These are phyloP conservation scores for Amphiprion clarkii DNA, from an alignment of 2,797 vertebrate genomes.

Conservation along the genomic window DNA sequence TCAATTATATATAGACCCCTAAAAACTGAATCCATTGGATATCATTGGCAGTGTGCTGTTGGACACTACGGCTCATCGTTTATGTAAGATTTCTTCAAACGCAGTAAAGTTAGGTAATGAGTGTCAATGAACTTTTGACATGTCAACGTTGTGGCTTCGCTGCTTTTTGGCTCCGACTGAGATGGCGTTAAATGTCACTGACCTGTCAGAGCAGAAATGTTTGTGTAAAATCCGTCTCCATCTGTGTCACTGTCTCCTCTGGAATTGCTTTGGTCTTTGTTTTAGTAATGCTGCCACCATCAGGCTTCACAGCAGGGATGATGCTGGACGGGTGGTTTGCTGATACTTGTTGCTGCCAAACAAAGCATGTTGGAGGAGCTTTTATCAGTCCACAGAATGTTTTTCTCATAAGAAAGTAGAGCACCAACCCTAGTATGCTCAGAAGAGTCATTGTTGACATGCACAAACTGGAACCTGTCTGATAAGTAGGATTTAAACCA, in stretches of 20 bases:
- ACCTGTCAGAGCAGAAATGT: slow-evolving; percentile 1
- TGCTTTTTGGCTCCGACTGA: background rate
- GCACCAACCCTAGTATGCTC: too few relatives aligned
- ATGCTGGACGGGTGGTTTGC: background rate
- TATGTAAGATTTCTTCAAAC: background rate
- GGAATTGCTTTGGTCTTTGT: slow-evolving; percentile 35
- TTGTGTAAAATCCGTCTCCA: slow-evolving; percentile 7
- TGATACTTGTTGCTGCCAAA: slow-evolving; percentile 18
- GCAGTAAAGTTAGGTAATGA: background rate
- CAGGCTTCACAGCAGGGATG: background rate
- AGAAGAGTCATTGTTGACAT: too few relatives aligned
- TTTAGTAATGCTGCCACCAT: background rate
- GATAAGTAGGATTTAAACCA: too few relatives aligned
- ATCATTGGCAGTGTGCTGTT: too few relatives aligned
- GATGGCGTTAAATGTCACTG: background rate
- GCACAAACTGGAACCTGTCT: too few relatives aligned
- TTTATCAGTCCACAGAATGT: background rate
- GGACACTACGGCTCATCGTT: background rate
- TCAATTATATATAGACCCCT: too few relatives aligned
- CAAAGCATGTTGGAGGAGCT: background rate
- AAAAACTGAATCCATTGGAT: background rate
- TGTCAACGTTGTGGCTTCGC: background rate
- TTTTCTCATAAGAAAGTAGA: background rate
- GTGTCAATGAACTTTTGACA: background rate
- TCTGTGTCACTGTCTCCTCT: background rate